These are phyloP conservation scores for Spatula versicolor DNA, from an alignment of 2,797 vertebrate genomes.

Conservation along the genomic window DNA sequence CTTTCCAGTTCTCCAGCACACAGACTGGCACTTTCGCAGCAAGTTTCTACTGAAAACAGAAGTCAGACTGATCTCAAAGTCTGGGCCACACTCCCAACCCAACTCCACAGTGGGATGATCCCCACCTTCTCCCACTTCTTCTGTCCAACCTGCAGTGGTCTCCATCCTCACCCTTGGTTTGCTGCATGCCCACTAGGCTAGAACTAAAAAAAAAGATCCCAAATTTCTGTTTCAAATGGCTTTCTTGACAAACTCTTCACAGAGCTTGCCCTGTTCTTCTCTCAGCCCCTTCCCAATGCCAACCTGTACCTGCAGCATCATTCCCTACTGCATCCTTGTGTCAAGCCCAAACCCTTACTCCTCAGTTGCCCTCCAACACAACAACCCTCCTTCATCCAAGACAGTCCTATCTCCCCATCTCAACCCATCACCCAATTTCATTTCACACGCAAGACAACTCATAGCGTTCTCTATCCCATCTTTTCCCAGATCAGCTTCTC, in stretches of 20 bases:
- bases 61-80: not conserved
- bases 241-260: not conserved
- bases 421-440: not conserved
- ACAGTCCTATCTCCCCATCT: not conserved
- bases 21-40: not conserved
- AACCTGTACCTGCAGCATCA: not conserved
- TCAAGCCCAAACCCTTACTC: not conserved
- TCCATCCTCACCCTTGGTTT: not conserved
- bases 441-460: not conserved
- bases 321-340: accelerated
- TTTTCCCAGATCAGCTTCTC: not conserved
- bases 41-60: not conserved
- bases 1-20: not conserved
- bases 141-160: not conserved
- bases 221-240: not conserved
- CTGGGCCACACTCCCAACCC: not conserved
- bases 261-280: not conserved
- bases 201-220: not conserved
- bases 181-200: no score
- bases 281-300: accelerated
- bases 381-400: accelerated
- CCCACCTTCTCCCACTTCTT: not conserved
- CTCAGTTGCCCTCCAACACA: not conserved
- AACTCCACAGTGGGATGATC: not conserved
- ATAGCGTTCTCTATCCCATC: accelerated